Evolutionary conservation across 2,797 vertebrate species (phyloP).

Genomic region (Leptoclinus maculatus): DNA sequence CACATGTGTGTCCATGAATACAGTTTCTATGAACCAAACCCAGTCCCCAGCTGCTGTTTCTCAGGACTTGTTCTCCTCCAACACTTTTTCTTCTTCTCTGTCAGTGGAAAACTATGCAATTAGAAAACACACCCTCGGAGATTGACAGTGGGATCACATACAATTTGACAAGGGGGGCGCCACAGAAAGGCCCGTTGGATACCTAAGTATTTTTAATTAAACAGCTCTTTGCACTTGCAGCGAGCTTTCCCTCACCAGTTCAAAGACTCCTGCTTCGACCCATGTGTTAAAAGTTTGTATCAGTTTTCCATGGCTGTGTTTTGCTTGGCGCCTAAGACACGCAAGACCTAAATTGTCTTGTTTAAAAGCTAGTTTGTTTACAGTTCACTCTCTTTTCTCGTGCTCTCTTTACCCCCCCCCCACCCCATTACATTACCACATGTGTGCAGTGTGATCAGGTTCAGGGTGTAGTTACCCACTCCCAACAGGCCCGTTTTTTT

Average conservation of each 20-base stretch:
- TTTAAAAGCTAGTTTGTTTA: slow-evolving; percentile 89
- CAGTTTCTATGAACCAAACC: slow-evolving; percentile 44
- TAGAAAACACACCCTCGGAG: slow-evolving; percentile 69
- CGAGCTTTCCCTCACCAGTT: slow-evolving; percentile 73
- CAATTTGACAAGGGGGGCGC: slow-evolving; percentile 80
- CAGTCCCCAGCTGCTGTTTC: slow-evolving; percentile 59
- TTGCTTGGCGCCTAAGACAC: slow-evolving; percentile 84
- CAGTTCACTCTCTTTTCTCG: slow-evolving; percentile 73
- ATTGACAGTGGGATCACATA: slow-evolving; percentile 82
- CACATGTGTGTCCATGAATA: slow-evolving; percentile 24
- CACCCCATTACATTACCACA: slow-evolving; percentile 66
- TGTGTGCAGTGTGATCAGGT: slow-evolving; percentile 74
- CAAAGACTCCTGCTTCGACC: slow-evolving; percentile 83
- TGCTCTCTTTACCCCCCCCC: slow-evolving; percentile 36
- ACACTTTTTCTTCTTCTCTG: slow-evolving; percentile 50
- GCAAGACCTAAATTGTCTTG: slow-evolving; percentile 85
- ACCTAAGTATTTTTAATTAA: slow-evolving; percentile 88
- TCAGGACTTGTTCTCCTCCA: slow-evolving; percentile 48
- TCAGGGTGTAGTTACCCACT: slow-evolving; percentile 65
- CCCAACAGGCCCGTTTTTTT: slow-evolving; percentile 47
- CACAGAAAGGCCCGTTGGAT: slow-evolving; percentile 75
- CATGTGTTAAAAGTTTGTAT: slow-evolving; percentile 89
- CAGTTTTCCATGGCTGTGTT: slow-evolving; percentile 85
- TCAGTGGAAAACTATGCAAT: slow-evolving; percentile 78
- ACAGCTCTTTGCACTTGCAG: slow-evolving; percentile 75